These are phyloP conservation scores for Patella depressa DNA, from an alignment of 2,888 invertebrate species.

Conservation along the genomic window DNA sequence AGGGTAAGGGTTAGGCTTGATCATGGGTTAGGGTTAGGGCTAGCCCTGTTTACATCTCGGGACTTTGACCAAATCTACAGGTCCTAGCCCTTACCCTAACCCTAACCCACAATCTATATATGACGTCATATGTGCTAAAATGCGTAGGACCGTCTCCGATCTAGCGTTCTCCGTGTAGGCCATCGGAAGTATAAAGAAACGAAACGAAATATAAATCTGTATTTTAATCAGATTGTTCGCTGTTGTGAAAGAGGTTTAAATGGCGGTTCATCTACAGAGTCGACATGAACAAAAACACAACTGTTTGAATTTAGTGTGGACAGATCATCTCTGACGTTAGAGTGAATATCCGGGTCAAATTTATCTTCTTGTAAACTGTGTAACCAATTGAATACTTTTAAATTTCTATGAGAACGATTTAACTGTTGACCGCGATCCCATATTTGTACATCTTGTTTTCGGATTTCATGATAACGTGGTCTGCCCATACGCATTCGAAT, in stretches of 20 bases:
- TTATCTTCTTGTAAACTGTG: slow-evolving; percentile 83
- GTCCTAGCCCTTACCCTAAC: too few relatives aligned
- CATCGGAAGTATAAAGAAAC: too few relatives aligned
- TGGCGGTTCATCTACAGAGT: slow-evolving; percentile 59
- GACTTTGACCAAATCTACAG: too few relatives aligned
- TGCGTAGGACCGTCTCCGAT: too few relatives aligned
- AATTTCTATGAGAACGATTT: slow-evolving; percentile 77
- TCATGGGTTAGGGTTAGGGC: too few relatives aligned
- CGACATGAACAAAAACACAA: slow-evolving; percentile 37
- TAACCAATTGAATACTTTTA: slow-evolving; percentile 96
- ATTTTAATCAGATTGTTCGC: too few relatives aligned
- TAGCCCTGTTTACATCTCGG: too few relatives aligned
- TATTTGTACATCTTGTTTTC: slow-evolving; percentile 47
- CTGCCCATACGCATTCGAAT: slow-evolving; percentile 63
- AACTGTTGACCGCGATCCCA: slow-evolving; percentile 54
- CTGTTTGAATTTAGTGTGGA: slow-evolving; percentile 35
- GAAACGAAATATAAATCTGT: too few relatives aligned
- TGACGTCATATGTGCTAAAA: too few relatives aligned
- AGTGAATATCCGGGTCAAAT: slow-evolving; percentile 48
- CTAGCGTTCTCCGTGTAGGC: too few relatives aligned
- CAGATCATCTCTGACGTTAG: slow-evolving; percentile 34
- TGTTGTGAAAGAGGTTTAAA: slow-evolving; percentile 39
- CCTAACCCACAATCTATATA: too few relatives aligned
- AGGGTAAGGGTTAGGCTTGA: too few relatives aligned
- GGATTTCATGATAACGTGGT: slow-evolving; percentile 60